phyloP scores from a whole-genome alignment of 1,140 invertebrate species.

The Hesperophylax magnus region DNA sequence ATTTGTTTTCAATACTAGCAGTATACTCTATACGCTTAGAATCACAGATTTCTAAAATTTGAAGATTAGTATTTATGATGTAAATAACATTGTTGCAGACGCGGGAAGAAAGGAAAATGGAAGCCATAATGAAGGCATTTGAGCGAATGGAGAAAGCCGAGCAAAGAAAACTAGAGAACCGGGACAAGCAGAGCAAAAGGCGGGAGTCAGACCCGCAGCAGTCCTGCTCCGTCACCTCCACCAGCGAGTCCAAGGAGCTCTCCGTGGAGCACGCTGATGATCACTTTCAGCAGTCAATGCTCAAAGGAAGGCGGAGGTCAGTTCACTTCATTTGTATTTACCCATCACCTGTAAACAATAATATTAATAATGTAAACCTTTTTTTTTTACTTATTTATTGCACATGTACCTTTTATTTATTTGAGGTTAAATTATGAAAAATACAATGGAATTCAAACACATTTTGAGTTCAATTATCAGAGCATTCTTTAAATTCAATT shows the following conservation, averaged over 20 bases:
- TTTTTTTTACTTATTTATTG: too few species aligned
- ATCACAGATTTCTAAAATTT: too few species aligned
- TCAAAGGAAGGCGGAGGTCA: conserved; percentile 64
- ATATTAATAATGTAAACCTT: too few species aligned
- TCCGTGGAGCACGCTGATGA: conserved; percentile 62
- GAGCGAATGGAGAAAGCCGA: conserved; percentile 86
- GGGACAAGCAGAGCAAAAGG: conserved; percentile 68
- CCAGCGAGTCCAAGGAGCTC: conserved; percentile 52
- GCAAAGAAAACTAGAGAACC: conserved; percentile 82
- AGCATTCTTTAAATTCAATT: conserved; percentile 21
- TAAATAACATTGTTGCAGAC: conserved; percentile 71
- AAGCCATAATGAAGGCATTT: conserved; percentile 95
- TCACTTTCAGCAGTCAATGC: conserved; percentile 63
- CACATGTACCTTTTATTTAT: neutral
- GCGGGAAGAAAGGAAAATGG: conserved; percentile 95
- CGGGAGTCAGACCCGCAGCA: conserved; percentile 67
- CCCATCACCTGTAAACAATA: too few species aligned
- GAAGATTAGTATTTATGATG: too few species aligned
- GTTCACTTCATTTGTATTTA: too few species aligned
- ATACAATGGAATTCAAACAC: neutral
- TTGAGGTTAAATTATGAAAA: neutral
- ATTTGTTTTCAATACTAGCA: too few species aligned
- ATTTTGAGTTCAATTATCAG: too few species aligned
- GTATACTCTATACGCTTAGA: too few species aligned
- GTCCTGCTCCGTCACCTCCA: conserved; percentile 36